These are phyloP conservation scores for Eurypyga helias DNA, from an alignment of 2,113 vertebrate species.

Conservation along the genomic window DNA sequence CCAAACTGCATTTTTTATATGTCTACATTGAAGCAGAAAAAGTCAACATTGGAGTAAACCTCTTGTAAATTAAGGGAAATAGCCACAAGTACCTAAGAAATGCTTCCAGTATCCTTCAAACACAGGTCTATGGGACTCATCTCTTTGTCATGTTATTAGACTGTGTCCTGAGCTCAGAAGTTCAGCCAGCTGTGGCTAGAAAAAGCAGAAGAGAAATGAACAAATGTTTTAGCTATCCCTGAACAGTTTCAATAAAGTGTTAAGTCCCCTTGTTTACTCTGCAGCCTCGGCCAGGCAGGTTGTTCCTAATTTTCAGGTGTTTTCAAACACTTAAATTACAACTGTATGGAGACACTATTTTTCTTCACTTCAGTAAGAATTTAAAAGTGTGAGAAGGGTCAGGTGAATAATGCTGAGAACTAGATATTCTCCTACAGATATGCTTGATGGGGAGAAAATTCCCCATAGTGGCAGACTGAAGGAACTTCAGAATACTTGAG, in stretches of 20 bases:
- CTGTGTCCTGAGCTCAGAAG: neutral
- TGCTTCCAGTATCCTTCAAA: neutral
- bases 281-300: neutral
- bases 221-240: neutral
- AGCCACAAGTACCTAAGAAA: neutral
- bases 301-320: neutral
- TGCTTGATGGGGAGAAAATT: neutral
- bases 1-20: neutral
- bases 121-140: neutral
- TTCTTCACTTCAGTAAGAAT: neutral
- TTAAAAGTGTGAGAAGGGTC: neutral
- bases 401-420: neutral
- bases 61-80: neutral
- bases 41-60: neutral
- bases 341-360: neutral
- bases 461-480: neutral
- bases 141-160: neutral
- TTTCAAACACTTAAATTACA: neutral
- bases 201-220: neutral
- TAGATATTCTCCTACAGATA: neutral
- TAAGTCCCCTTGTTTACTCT: neutral
- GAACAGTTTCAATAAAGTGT: neutral
- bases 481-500: neutral
- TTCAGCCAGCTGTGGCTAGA: neutral
- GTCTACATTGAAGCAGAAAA: neutral